A percentile compares a stretch with the other conserved stretches of the same genome.
Conservation (phyloP, 92 coral and sea anemone species). For the Metridium senile region DNA sequence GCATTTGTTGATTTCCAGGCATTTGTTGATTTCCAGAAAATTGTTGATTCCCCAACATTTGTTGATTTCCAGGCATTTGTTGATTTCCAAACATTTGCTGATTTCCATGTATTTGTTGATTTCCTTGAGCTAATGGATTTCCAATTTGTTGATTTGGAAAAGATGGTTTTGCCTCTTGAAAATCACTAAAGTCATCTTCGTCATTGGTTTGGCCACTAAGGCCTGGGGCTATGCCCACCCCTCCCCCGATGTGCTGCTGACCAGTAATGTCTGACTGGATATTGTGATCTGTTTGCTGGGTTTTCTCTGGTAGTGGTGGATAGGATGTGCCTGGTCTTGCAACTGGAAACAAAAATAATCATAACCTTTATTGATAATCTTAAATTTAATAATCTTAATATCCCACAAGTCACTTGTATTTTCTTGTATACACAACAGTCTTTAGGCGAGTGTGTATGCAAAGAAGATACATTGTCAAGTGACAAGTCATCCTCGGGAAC, state of each 20-base stretch:
- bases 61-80: not conserved
- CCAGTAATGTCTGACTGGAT: constrained; percentile 8
- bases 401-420: too few relatives aligned
- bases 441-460: too few relatives aligned
- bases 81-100: not conserved
- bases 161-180: constrained; percentile 52
- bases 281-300: constrained; percentile 5
- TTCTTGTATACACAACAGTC: too few relatives aligned
- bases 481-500: too few relatives aligned
- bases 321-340: constrained; percentile 73
- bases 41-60: not conserved
- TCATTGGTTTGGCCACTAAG: constrained; percentile 2
- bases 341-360: constrained; percentile 35
- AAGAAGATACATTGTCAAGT: too few relatives aligned
- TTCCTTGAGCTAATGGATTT: not conserved
- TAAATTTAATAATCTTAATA: too few relatives aligned
- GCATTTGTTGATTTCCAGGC: not conserved
- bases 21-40: constrained; percentile 6
- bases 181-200: constrained; percentile 68
- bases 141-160: constrained; percentile 6
- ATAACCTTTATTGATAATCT: too few relatives aligned
- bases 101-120: not conserved
- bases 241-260: not conserved
- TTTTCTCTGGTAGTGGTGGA: constrained; percentile 17
- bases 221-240: not conserved